Evolutionary conservation across 2,888 invertebrate species (phyloP).

Genomic region (Trisateles emortualis): DNA sequence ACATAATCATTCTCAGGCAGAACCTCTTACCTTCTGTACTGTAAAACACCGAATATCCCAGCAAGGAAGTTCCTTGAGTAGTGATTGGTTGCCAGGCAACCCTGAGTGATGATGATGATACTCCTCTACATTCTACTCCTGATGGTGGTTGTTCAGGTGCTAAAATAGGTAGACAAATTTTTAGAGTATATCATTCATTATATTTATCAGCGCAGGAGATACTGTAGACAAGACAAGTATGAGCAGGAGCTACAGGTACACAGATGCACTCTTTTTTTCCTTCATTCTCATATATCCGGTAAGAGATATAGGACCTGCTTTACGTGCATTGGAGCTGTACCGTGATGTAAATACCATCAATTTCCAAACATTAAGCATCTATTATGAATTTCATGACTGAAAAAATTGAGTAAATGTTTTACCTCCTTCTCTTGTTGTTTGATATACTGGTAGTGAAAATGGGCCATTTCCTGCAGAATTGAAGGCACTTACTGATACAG

Average conservation of each 20-base stretch:
- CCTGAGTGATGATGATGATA: conserved; percentile 92
- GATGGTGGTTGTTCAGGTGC: conserved; percentile 93
- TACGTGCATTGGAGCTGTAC: too few species aligned
- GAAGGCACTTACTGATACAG: conserved; percentile 93
- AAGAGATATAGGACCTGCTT: too few species aligned
- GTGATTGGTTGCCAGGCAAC: conserved; percentile 91
- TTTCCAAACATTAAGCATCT: too few species aligned
- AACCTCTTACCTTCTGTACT: conserved; percentile 82
- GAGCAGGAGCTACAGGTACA: too few species aligned
- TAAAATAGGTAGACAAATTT: conserved; percentile 58
- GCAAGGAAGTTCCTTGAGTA: conserved; percentile 89
- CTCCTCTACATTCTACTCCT: conserved; percentile 90
- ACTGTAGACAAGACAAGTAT: too few species aligned
- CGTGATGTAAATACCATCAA: too few species aligned
- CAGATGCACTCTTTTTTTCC: too few species aligned
- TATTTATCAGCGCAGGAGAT: too few species aligned
- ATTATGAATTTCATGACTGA: too few species aligned
- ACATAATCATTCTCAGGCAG: not conserved
- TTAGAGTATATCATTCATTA: too few species aligned
- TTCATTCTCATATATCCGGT: too few species aligned
- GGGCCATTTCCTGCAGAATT: conserved; percentile 95
- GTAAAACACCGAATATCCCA: conserved; percentile 94
- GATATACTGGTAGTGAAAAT: conserved; percentile 91
- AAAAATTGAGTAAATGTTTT: conserved; percentile 22
- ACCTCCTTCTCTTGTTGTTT: conserved; percentile 95